Evolutionary conservation across 2,113 vertebrate species (phyloP).

Genomic region (Xenus cinereus): DNA sequence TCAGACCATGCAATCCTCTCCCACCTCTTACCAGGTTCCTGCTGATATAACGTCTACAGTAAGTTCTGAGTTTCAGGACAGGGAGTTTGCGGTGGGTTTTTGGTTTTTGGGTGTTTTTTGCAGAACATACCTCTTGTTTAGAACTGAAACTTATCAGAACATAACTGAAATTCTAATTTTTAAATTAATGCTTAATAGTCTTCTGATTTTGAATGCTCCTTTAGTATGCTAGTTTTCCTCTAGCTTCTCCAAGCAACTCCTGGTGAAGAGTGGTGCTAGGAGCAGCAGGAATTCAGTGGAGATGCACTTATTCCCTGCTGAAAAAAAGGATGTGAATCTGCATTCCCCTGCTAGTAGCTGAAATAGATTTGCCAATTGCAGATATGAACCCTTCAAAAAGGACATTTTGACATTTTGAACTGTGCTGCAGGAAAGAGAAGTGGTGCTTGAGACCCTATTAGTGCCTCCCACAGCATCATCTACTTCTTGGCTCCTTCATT

Average conservation of each 20-base stretch:
- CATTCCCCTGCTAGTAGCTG: neutral
- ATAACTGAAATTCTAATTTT: neutral
- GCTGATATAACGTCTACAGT: neutral
- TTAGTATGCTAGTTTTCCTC: neutral
- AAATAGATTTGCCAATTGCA: neutral
- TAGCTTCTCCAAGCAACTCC: neutral
- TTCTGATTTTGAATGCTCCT: neutral
- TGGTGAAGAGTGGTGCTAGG: neutral
- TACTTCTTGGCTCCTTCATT: neutral
- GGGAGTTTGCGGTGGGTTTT: fast-evolving
- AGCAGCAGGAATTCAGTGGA: neutral
- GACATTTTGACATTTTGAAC: neutral
- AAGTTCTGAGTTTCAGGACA: neutral
- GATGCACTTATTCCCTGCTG: neutral
- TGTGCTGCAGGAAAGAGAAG: neutral
- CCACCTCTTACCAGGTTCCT: neutral
- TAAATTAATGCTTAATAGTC: neutral
- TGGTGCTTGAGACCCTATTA: neutral
- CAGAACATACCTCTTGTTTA: neutral
- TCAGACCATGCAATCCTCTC: neutral
- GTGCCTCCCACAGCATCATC: neutral
- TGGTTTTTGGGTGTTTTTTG: neutral
- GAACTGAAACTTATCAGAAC: neutral
- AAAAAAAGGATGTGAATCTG: neutral
- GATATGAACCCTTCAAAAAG: neutral